Percentiles rank a stretch among this genome's conserved stretches.
These are phyloP conservation scores for Mus spicilegus DNA, from an alignment of 2,113 vertebrate genomes.

Conservation along the genomic window DNA sequence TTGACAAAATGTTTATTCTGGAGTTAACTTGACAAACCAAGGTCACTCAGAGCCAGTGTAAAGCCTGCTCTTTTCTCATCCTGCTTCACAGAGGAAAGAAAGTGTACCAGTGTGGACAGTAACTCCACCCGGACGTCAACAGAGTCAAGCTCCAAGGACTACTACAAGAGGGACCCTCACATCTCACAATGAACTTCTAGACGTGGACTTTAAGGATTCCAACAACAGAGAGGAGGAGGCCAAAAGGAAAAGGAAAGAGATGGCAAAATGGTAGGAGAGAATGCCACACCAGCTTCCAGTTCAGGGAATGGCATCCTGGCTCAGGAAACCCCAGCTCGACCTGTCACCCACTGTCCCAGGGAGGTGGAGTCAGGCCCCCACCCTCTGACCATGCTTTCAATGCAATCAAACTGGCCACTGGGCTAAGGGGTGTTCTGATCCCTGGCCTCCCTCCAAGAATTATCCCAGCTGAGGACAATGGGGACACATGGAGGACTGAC, in stretches of 20 bases:
- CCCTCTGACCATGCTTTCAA: no score
- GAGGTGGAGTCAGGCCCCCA: no score
- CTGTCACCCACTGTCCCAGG: neutral
- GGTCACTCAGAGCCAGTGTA: neutral
- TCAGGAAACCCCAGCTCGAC: neutral
- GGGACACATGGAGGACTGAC: no score
- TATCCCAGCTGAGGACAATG: neutral
- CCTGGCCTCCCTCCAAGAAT: neutral
- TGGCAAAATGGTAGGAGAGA: no score
- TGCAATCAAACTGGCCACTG: neutral
- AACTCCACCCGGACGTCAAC: neutral
- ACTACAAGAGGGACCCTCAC: neutral
- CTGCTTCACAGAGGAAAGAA: neutral
- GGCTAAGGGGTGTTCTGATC: no score
- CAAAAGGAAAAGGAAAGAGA: neutral
- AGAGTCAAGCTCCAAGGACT: neutral
- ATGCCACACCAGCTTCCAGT: neutral
- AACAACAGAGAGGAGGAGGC: no score
- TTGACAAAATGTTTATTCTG: neutral
- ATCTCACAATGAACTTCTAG: neutral
- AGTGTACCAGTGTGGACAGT: no score
- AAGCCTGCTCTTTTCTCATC: neutral
- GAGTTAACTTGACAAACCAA: neutral
- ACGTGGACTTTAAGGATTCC: neutral
- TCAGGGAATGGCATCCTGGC: neutral